phyloP scores from a whole-genome alignment of 2,113 vertebrate genomes.

The Ailuropoda melanoleuca region DNA sequence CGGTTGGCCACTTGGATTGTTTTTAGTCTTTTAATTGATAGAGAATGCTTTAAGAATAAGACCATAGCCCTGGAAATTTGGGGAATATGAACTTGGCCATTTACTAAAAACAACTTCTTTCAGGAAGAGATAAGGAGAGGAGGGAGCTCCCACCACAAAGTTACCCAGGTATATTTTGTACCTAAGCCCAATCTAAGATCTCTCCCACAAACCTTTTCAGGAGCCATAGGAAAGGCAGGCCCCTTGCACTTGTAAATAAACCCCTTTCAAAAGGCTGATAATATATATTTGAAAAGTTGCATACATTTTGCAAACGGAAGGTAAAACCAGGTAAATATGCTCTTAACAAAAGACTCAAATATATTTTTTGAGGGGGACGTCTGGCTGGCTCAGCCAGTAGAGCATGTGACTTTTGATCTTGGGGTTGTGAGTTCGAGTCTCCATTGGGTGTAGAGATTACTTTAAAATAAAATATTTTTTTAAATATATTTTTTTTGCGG shows the following conservation, averaged over 20 bases:
- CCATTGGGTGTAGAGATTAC: neutral
- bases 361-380: neutral
- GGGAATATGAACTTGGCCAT: neutral
- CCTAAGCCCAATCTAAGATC: neutral
- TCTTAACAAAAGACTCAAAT: neutral
- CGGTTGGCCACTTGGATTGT: neutral
- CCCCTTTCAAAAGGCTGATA: neutral
- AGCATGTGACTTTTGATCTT: neutral
- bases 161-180: neutral
- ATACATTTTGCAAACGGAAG: neutral
- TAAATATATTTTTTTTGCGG: neutral
- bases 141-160: neutral
- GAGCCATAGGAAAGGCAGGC: neutral
- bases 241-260: neutral
- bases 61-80: neutral
- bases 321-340: conserved; percentile 5
- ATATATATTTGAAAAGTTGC: neutral
- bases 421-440: neutral
- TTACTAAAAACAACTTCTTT: neutral
- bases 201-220: neutral
- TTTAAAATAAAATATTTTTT: neutral
- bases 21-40: neutral
- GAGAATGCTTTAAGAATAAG: neutral
- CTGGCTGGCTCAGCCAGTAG: neutral
- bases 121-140: neutral